A percentile compares a stretch with the other conserved stretches of the same genome.
phyloP scores from a whole-genome alignment of 2,113 vertebrate species.

The Emberiza fucata region DNA sequence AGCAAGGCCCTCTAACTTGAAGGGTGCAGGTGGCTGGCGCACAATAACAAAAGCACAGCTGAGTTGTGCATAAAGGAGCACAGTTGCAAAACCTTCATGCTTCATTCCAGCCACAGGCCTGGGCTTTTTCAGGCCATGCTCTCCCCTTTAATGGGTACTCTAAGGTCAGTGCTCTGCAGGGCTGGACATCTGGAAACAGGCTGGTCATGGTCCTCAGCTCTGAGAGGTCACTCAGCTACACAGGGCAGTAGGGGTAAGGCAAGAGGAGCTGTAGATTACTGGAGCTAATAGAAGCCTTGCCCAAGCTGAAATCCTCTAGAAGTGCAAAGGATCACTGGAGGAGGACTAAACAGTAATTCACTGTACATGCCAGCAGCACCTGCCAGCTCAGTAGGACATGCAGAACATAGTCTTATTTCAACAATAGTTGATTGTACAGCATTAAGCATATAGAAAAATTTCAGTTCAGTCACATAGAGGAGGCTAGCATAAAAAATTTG shows the following conservation, averaged over 20 bases:
- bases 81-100: neutral
- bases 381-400: neutral
- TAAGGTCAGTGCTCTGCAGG: neutral
- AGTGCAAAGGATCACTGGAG: neutral
- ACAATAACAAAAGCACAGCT: neutral
- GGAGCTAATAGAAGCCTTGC: neutral
- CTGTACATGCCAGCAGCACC: neutral
- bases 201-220: neutral
- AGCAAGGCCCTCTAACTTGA: neutral
- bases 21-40: neutral
- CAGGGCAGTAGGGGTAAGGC: neutral
- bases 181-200: neutral
- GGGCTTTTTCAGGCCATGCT: neutral
- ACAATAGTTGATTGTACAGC: neutral
- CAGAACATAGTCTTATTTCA: neutral
- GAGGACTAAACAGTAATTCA: neutral
- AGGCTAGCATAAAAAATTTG: neutral
- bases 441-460: neutral
- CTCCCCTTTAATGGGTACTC: accelerated
- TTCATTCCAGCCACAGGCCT: neutral
- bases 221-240: neutral
- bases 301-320: neutral
- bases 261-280: neutral
- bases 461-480: neutral
- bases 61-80: neutral